phyloP scores from a whole-genome alignment of 2,888 invertebrate species.

The Pterobdella sp. region DNA sequence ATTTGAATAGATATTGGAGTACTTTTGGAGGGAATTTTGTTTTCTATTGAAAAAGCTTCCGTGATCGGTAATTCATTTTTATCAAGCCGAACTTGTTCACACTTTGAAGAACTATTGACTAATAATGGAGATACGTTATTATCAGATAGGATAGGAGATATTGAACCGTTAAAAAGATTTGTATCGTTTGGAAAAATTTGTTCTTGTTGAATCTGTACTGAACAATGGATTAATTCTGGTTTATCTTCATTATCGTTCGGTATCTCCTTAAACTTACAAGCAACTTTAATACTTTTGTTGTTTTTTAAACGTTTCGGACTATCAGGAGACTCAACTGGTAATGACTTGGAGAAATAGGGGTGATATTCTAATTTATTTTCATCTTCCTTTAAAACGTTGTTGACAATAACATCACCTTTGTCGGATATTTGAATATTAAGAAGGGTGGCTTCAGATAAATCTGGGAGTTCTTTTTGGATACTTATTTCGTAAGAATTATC shows the following conservation, averaged over 20 bases:
- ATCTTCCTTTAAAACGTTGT: not conserved
- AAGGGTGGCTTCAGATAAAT: not conserved
- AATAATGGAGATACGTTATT: not conserved
- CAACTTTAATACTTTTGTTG: not conserved
- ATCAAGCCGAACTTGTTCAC: not conserved
- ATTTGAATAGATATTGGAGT: not conserved
- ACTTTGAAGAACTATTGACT: not conserved
- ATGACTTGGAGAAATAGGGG: not conserved
- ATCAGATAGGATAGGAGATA: not conserved
- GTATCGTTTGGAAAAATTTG: not conserved
- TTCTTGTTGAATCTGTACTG: slow-evolving; percentile 5
- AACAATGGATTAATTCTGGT: not conserved
- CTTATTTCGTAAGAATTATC: not conserved
- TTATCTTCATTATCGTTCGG: not conserved
- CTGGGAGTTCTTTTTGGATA: not conserved
- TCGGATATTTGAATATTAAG: not conserved
- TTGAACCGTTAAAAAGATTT: not conserved
- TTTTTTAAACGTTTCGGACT: not conserved
- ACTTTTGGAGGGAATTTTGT: not conserved
- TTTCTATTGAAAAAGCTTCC: not conserved
- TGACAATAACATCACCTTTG: slow-evolving; percentile 1
- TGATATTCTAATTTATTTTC: not conserved
- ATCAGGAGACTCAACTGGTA: not conserved
- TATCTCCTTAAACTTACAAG: not conserved
- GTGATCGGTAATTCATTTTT: not conserved